Evolutionary conservation across 1,140 invertebrate genomes (phyloP), one percentile per base, ranked within the genome.

Genomic region (Drosophila auraria): DNA sequence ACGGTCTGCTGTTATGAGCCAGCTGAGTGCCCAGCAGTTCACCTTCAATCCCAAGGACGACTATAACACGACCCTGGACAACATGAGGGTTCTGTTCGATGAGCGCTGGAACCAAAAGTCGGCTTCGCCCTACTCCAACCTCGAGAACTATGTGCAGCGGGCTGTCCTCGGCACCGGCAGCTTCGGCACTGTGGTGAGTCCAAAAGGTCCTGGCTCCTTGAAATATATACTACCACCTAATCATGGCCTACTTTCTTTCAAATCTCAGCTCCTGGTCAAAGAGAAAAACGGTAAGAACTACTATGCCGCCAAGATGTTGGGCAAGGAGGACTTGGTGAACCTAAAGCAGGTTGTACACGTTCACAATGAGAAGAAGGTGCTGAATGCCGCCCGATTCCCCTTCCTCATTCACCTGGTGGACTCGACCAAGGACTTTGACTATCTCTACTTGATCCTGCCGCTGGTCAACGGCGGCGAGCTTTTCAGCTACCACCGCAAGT

Each of bases 261-360:
- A 20, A 11, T 27, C 2, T 15, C 14, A 87, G 83, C 36, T 91
- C 30, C 63, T 91, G 27, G 83, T 91, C 38, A 83, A 50, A 27
- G 80, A 87, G 23, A 91, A 83, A 54, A 33, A n/a, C 38, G 70
- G 82, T 9, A 78, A 69, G 15, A 83, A 83, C 30, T 97, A 95
- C 82, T 98, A 96, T 92, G 98, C 98, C 1, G 97, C 99, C 95
- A 99, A 99, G 94, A 96, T 98, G 75, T 93, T 99, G 83, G 96
- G 97, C 80, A 99, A 99, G 93, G 95, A 95, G 65, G 97, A 97
- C 93, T 94, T 99, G 44, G 95, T 98, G 2, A 97, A 96, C 87
- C 94, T 96, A 71, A 97, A 98, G 87, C 97, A 99, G 94, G 94
- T 98, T 7, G 95, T 96, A 64, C 97, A 99, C 83, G 97, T 97